Conservation (phyloP, 2,797 vertebrate genomes). For the Gymnodraco acuticeps region DNA sequence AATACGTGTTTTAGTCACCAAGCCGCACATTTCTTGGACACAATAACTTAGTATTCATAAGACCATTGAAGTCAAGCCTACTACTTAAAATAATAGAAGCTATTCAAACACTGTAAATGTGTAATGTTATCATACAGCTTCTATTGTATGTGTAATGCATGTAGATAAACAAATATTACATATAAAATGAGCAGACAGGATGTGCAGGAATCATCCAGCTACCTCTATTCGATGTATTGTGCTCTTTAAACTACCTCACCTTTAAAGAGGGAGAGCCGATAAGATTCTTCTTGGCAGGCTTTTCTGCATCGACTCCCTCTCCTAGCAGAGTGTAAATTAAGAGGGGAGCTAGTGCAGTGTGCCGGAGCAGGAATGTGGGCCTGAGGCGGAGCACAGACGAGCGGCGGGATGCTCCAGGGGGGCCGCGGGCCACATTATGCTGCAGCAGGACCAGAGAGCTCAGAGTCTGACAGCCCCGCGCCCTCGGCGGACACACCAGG, state of each 20-base stretch:
- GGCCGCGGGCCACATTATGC: slow-evolving; percentile 79
- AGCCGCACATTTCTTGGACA: slow-evolving; percentile 80
- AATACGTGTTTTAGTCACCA: slow-evolving; percentile 83
- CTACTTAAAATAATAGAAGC: slow-evolving; percentile 70
- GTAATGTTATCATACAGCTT: slow-evolving; percentile 44
- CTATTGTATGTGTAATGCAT: slow-evolving; percentile 44
- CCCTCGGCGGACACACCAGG: slow-evolving; percentile 81
- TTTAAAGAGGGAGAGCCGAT: slow-evolving; percentile 66
- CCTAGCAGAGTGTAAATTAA: slow-evolving; percentile 85
- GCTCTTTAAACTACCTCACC: slow-evolving; percentile 46
- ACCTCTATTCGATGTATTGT: slow-evolving; percentile 45
- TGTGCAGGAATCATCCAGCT: not conserved
- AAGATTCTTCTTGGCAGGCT: slow-evolving; percentile 73
- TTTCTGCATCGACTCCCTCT: slow-evolving; percentile 80
- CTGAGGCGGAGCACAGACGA: slow-evolving; percentile 70
- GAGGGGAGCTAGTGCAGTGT: slow-evolving; percentile 79
- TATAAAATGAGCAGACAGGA: slow-evolving; percentile 39
- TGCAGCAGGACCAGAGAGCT: slow-evolving; percentile 75
- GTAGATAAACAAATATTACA: slow-evolving; percentile 47
- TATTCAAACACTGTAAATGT: slow-evolving; percentile 47
- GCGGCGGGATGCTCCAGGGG: slow-evolving; percentile 75
- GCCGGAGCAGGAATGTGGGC: slow-evolving; percentile 78
- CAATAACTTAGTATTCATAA: slow-evolving; percentile 74
- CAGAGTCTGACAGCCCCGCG: slow-evolving; percentile 75
- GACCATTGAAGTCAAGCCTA: slow-evolving; percentile 62